Percentiles rank a stretch among this genome's conserved stretches.
These are phyloP conservation scores for Ctenodactylus gundi DNA, from an alignment of 2,113 vertebrate species.

Conservation along the genomic window DNA sequence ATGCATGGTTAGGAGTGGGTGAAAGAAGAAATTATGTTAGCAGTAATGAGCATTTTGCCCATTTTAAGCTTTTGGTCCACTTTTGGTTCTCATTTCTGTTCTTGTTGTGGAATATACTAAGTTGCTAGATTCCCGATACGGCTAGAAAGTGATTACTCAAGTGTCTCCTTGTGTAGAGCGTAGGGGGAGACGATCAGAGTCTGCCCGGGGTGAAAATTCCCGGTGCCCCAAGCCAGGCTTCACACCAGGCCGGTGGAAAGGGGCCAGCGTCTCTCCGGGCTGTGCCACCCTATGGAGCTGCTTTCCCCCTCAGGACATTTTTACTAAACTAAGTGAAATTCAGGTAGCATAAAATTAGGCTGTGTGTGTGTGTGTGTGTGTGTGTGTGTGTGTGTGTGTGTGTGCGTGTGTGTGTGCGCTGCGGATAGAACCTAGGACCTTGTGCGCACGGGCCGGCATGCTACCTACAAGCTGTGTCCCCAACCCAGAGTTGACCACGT, in stretches of 20 bases:
- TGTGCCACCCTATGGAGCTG: fast-evolving
- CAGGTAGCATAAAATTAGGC: not conserved
- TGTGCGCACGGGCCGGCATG: no score
- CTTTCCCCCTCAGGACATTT: not conserved
- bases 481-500: no score
- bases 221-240: no score
- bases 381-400: no score
- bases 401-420: no score
- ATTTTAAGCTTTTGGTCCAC: not conserved
- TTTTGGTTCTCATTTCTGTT: not conserved
- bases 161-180: no score
- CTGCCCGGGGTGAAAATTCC: no score
- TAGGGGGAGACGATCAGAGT: no score
- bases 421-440: not conserved
- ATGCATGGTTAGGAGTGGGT: fast-evolving
- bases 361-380: no score
- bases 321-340: not conserved
- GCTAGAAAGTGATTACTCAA: fast-evolving
- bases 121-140: not conserved
- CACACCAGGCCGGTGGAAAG: fast-evolving
- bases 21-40: no score
- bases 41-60: fast-evolving
- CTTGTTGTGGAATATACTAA: not conserved
- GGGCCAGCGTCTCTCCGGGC: not conserved
- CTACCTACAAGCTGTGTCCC: not conserved